Evolutionary conservation across 2,113 vertebrate species (phyloP).

Genomic region (Motacilla alba): DNA sequence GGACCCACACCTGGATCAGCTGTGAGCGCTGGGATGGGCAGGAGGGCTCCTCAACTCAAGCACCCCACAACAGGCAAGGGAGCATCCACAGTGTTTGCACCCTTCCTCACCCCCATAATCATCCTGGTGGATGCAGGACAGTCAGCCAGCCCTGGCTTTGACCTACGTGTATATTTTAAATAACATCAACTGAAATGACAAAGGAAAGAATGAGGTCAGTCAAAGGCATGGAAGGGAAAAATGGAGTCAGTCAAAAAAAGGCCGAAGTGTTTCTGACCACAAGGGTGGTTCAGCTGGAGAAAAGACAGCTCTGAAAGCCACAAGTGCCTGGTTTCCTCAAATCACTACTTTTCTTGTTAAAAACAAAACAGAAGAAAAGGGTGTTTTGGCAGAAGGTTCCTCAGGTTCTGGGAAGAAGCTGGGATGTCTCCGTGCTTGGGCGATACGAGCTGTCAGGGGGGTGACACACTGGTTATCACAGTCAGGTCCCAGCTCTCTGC

Average conservation of each 20-base stretch:
- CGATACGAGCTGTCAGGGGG: neutral
- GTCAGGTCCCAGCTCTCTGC: neutral
- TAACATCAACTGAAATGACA: neutral
- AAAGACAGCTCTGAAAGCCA: neutral
- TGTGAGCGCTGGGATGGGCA: neutral
- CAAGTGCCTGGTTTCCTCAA: neutral
- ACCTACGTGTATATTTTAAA: neutral
- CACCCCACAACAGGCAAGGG: neutral
- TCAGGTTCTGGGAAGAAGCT: neutral
- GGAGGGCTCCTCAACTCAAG: neutral
- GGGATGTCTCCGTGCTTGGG: neutral
- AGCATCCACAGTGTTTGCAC: neutral
- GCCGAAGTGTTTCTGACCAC: neutral
- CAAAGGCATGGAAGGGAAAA: neutral
- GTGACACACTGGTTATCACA: neutral
- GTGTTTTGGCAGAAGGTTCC: neutral
- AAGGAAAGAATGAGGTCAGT: neutral
- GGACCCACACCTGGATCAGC: neutral
- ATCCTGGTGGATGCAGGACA: neutral
- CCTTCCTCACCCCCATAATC: neutral
- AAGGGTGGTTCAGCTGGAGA: neutral
- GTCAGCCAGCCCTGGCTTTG: neutral
- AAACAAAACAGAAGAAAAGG: neutral
- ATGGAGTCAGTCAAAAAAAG: neutral
- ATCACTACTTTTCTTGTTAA: conserved; percentile 14